Evolutionary conservation across 2,888 invertebrate genomes (phyloP).

Genomic region (Notodonta dromedarius): DNA sequence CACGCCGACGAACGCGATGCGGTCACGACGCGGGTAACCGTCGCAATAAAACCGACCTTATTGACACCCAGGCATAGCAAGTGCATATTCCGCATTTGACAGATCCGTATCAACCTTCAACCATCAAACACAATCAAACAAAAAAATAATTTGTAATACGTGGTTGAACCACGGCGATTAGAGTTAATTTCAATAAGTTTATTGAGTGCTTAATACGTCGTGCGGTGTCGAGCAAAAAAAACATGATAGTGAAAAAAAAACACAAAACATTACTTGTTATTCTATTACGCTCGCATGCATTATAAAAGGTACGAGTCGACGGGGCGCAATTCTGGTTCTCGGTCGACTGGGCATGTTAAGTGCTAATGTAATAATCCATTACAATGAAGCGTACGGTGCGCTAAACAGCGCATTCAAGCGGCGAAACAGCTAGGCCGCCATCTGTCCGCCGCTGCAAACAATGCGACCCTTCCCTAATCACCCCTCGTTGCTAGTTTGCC

Average conservation of each 20-base stretch:
- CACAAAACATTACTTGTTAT: constrained; percentile 65
- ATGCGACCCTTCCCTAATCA: constrained; percentile 73
- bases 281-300: constrained; percentile 62
- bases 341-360: constrained; percentile 81
- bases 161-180: constrained; percentile 35
- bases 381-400: constrained; percentile 80
- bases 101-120: constrained; percentile 33
- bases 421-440: constrained; percentile 69
- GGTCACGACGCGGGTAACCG: constrained; percentile 55
- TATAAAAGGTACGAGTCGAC: constrained; percentile 64
- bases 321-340: constrained; percentile 72
- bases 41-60: constrained; percentile 42
- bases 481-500: constrained; percentile 71
- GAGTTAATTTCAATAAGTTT: constrained; percentile 46
- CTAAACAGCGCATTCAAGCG: constrained; percentile 82
- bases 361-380: constrained; percentile 84
- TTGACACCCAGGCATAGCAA: constrained; percentile 14
- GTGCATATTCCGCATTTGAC: neutral
- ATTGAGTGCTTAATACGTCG: constrained; percentile 59
- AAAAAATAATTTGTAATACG: constrained; percentile 34
- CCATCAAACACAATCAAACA: constrained; percentile 40
- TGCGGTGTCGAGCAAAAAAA: constrained; percentile 46
- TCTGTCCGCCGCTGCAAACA: constrained; percentile 80
- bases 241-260: constrained; percentile 55
- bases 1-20: constrained; percentile 68